These are phyloP conservation scores for Colinus virginianus DNA, from an alignment of 2,113 vertebrate species.

Conservation along the genomic window DNA sequence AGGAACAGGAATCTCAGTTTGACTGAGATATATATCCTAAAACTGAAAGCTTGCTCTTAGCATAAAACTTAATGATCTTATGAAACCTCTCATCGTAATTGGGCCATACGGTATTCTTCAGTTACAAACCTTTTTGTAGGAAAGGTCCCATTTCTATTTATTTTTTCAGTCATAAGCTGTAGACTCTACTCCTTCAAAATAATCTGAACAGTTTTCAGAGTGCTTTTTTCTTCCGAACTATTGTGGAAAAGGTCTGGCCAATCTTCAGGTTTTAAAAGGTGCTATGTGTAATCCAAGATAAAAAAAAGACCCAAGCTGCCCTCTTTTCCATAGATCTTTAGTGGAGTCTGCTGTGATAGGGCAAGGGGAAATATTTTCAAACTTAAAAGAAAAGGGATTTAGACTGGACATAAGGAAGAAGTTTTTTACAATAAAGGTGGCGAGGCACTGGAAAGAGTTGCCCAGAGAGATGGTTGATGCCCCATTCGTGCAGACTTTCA, in stretches of 20 bases:
- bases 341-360: too few species aligned
- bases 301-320: background rate
- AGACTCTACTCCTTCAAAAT: background rate
- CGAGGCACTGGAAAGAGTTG: too few species aligned
- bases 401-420: too few species aligned
- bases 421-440: too few species aligned
- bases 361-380: too few species aligned
- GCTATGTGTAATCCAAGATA: background rate
- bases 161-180: background rate
- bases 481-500: too few species aligned
- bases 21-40: background rate
- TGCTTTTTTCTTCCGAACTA: background rate
- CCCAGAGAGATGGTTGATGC: too few species aligned
- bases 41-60: background rate
- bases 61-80: background rate
- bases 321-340: background rate
- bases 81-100: background rate
- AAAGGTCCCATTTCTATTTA: background rate
- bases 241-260: background rate
- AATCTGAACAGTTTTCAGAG: background rate
- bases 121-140: background rate
- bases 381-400: too few species aligned
- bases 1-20: background rate
- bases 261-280: conserved; percentile 2
- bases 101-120: background rate